These are phyloP conservation scores for Brenthis hecate DNA, from an alignment of 2,888 invertebrate species.

Conservation along the genomic window DNA sequence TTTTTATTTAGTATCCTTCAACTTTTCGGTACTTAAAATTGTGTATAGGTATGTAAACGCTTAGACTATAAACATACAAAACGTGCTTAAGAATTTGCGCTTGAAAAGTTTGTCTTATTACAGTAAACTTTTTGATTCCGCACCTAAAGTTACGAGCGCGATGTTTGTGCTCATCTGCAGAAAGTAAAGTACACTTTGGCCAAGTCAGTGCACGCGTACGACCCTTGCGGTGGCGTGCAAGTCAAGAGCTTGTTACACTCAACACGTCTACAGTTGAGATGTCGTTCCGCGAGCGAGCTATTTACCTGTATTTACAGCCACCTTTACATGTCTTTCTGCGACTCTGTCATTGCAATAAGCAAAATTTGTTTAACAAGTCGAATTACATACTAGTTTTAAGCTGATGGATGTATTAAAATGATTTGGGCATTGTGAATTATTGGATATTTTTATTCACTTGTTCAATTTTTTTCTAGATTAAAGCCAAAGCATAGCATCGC, in stretches of 20 bases:
- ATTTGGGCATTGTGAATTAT: no score
- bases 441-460: no score
- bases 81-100: constrained; percentile 30
- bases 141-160: constrained; percentile 34
- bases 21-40: no score
- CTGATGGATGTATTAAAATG: no score
- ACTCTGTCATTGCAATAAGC: constrained; percentile 5
- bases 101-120: constrained; percentile 34
- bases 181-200: constrained; percentile 45
- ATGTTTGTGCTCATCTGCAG: constrained; percentile 45
- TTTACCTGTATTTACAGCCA: constrained; percentile 34
- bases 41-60: no score
- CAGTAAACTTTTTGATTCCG: constrained; percentile 38
- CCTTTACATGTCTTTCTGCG: constrained; percentile 17
- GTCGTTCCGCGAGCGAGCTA: constrained; percentile 46
- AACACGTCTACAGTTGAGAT: constrained; percentile 70
- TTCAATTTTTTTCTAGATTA: no score
- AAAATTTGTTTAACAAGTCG: neutral
- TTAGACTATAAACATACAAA: constrained; percentile 2
- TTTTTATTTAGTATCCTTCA: no score
- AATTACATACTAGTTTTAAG: neutral
- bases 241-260: constrained; percentile 68
- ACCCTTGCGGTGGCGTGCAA: constrained; percentile 64
- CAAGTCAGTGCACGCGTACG: constrained; percentile 40
- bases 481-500: no score